Conservation (phyloP, 2,113 vertebrate genomes). For the Cavia porcellus region DNA sequence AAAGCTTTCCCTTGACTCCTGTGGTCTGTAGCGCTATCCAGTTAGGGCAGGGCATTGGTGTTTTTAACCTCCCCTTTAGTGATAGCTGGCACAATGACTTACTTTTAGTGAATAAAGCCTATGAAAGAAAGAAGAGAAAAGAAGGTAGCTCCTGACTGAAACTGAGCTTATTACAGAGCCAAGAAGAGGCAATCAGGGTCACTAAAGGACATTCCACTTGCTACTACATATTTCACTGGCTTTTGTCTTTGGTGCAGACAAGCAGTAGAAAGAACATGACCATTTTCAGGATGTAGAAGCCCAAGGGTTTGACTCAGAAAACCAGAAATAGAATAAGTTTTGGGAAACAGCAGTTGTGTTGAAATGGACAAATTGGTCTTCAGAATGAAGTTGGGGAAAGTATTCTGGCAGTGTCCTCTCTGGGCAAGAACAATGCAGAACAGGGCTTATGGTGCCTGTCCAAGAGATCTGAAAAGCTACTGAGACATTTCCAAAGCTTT, state of each 20-base stretch:
- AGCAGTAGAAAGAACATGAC: not conserved
- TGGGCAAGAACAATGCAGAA: slow-evolving; percentile 6
- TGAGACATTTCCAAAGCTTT: slow-evolving; percentile 39
- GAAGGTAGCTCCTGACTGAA: slow-evolving; percentile 34
- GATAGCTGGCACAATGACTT: not conserved
- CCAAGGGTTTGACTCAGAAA: slow-evolving; percentile 26
- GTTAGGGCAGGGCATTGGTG: not conserved
- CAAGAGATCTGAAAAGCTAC: slow-evolving; percentile 4
- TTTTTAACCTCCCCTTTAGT: not conserved
- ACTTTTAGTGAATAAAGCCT: not conserved
- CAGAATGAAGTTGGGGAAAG: slow-evolving; percentile 14
- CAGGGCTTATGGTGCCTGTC: slow-evolving; percentile 12
- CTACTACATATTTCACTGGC: slow-evolving; percentile 59
- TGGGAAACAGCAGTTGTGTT: slow-evolving; percentile 43
- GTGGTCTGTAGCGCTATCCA: not conserved
- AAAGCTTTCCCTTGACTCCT: not conserved
- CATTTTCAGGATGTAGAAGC: slow-evolving; percentile 44
- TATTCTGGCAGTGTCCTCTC: slow-evolving; percentile 43
- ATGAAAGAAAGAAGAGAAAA: not conserved
- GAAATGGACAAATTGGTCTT: slow-evolving; percentile 65
- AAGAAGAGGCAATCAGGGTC: slow-evolving; percentile 64
- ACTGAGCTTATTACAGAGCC: slow-evolving; percentile 55
- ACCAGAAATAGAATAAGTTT: slow-evolving; percentile 40
- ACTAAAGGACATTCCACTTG: slow-evolving; percentile 57
- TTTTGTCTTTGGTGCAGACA: slow-evolving; percentile 56